These are phyloP conservation scores for Gymnocephalus cernua DNA, from an alignment of 2,113 vertebrate genomes.

Conservation along the genomic window DNA sequence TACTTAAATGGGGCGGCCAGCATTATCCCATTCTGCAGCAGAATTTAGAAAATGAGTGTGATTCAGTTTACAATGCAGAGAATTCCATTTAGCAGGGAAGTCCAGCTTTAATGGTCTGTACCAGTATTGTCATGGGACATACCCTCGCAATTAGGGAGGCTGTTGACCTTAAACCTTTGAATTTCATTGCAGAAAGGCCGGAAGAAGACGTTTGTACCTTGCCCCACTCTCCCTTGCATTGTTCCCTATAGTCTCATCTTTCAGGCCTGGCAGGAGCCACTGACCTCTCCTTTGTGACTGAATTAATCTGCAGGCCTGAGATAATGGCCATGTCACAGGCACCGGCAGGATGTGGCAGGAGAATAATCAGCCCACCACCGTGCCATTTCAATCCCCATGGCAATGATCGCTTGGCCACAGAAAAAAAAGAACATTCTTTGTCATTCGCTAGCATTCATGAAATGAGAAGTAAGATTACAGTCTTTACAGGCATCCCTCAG, in stretches of 20 bases:
- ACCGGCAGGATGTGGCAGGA: constrained; percentile 56
- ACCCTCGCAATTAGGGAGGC: constrained; percentile 64
- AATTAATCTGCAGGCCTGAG: constrained; percentile 69
- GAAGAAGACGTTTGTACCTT: constrained; percentile 30
- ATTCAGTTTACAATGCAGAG: constrained; percentile 44
- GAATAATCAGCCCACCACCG: constrained; percentile 61
- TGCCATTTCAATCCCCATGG: constrained; percentile 55
- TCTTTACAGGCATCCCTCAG: neutral
- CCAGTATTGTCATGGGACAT: constrained; percentile 52
- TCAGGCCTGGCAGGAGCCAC: constrained; percentile 58
- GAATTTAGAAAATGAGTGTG: constrained; percentile 46
- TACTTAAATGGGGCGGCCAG: constrained; percentile 34
- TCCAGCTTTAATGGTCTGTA: constrained; percentile 41
- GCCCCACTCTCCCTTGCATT: constrained; percentile 5
- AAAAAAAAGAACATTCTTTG: constrained; percentile 15
- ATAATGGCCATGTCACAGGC: constrained; percentile 73
- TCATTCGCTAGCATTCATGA: constrained; percentile 41
- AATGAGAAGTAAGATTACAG: constrained; percentile 47
- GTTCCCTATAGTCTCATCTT: constrained; percentile 62
- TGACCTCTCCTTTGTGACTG: constrained; percentile 76
- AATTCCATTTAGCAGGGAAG: constrained; percentile 40
- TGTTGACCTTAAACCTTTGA: constrained; percentile 67
- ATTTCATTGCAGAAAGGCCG: constrained; percentile 44
- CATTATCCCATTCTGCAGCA: constrained; percentile 12
- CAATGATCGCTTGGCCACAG: constrained; percentile 40